Evolutionary conservation across 1,140 invertebrate species (phyloP), one percentile per base, ranked within the genome.

Genomic region (Drosophila ohnishii): DNA sequence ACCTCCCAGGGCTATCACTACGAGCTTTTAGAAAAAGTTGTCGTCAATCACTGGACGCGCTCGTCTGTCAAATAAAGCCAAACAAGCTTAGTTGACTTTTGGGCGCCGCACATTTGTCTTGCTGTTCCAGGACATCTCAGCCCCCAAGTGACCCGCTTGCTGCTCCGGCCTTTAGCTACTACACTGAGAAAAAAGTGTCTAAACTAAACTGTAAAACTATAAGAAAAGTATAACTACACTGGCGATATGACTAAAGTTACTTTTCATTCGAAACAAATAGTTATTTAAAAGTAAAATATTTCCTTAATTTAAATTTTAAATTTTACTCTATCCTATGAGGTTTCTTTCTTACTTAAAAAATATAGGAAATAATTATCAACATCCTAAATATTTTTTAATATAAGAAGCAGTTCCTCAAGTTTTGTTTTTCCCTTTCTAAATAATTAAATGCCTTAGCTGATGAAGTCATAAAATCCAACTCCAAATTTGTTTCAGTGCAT

Each of bases 61-160:
- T 81, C 79, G 78, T 81, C 78, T 81, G 78, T 80, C 78, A 80
- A 80, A 80, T 80, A 80, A 80, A 80, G 78, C 78, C 79, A 81
- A 81, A 78, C 66, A 78, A 81, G 78, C 78, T 81, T 81, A 81
- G 78, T 81, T 81, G 73, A 82, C 75, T 83, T 82, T 83, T 67
- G 75, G 78, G 64, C 60, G 73, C 74, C 78, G 72, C 78, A 81
- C 78, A 81, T 81, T 81, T 80, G 73, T 81, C 78, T 81, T 81
- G 59, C 53, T 71, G 65, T 13, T 3, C 25, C 30, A 25, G 35
- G 13, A 45, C 74, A 45, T 48, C 51, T 25, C 51, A 55, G 19
- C 16, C 47, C 34, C 16, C 14, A 28, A 70, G 42, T 34, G 51
- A 58, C 65, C 48, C 32, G 9, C 39, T 34, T 14, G 25, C 4